These are phyloP conservation scores for Loripinus fragilis DNA, from an alignment of 2,888 invertebrate species.

Conservation along the genomic window DNA sequence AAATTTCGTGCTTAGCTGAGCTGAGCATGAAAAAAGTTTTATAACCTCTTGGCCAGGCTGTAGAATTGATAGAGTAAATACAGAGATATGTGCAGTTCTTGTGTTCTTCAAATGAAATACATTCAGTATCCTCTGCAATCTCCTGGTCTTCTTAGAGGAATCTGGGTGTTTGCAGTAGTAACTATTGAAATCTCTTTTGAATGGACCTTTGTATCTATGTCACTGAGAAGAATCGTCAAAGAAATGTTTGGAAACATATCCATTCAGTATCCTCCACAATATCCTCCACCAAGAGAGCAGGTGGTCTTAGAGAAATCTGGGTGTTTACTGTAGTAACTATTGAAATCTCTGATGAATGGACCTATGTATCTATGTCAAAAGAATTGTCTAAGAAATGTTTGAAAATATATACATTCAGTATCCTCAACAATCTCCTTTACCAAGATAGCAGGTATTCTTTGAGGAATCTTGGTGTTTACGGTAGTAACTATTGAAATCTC, in stretches of 20 bases:
- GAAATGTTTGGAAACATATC: too few species aligned
- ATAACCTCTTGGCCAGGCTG: too few species aligned
- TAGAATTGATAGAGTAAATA: too few species aligned
- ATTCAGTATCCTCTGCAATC: conserved; percentile 27
- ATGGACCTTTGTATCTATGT: too few species aligned
- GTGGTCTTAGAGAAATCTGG: conserved; percentile 19
- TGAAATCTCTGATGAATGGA: not conserved
- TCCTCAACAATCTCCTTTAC: conserved; percentile 26
- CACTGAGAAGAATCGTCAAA: too few species aligned
- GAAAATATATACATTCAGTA: too few species aligned
- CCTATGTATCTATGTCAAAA: too few species aligned
- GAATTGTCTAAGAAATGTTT: too few species aligned
- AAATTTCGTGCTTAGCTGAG: too few species aligned
- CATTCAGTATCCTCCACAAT: conserved; percentile 25
- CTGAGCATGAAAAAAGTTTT: too few species aligned
- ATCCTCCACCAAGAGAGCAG: conserved; percentile 13
- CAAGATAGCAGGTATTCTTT: not conserved
- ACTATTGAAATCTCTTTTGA: not conserved
- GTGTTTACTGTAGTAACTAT: not conserved
- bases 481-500: not conserved
- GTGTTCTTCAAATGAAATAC: too few species aligned
- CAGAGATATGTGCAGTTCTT: too few species aligned
- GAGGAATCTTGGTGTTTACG: conserved; percentile 19
- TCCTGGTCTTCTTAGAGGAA: not conserved
- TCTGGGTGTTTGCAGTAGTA: conserved; percentile 24